Percentiles rank a stretch among this genome's conserved stretches.
Evolutionary conservation across 2,888 invertebrate species (phyloP).

Genomic region (Eupithecia pulchellata): DNA sequence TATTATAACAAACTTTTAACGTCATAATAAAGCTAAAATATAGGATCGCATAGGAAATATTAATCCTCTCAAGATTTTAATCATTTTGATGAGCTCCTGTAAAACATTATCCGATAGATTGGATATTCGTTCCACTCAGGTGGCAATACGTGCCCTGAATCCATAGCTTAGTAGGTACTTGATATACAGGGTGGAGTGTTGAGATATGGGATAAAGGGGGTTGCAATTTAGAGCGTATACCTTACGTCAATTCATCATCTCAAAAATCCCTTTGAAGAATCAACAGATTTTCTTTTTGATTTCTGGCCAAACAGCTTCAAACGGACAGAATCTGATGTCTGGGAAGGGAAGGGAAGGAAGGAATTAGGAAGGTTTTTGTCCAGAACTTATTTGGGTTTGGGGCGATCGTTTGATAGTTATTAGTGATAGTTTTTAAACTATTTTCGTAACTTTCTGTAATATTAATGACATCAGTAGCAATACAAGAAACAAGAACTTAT

Average conservation of each 20-base stretch:
- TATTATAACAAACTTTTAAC: neutral
- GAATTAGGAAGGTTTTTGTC: neutral
- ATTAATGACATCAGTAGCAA: no score
- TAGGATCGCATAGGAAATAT: neutral
- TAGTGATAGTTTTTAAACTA: no score
- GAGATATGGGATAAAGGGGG: neutral
- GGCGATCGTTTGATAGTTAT: no score
- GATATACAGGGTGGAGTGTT: constrained; percentile 2
- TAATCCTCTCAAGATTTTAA: neutral
- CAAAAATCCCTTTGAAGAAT: neutral
- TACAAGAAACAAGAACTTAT: no score
- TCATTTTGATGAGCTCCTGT: constrained; percentile 26
- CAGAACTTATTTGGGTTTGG: no score
- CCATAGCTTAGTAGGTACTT: neutral
- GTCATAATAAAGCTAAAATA: neutral
- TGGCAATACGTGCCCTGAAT: constrained; percentile 29
- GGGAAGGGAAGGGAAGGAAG: no score
- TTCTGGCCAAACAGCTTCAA: neutral
- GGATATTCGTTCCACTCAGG: constrained; percentile 32
- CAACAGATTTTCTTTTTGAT: neutral
- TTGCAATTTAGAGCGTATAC: neutral
- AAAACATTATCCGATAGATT: constrained; percentile 44
- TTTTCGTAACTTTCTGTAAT: no score
- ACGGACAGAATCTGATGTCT: neutral
- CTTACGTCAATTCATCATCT: neutral